phyloP scores from a whole-genome alignment of 2,797 vertebrate genomes.

The Lateolabrax maculatus region DNA sequence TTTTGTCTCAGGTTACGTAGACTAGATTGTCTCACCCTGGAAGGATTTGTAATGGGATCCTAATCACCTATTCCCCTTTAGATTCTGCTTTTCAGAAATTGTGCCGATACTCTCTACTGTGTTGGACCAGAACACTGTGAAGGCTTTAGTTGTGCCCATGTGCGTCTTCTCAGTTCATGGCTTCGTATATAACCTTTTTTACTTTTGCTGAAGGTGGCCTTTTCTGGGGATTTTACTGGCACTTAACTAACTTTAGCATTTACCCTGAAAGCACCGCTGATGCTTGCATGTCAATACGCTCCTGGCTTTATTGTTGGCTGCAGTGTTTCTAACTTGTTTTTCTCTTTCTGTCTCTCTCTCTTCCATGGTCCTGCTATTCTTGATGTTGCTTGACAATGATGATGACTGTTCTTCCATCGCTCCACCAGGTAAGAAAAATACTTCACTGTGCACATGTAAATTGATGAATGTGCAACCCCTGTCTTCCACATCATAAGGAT shows the following conservation, averaged over 20 bases:
- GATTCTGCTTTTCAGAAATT: slow-evolving; percentile 14
- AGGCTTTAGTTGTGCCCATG: not conserved
- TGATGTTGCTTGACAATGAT: not conserved
- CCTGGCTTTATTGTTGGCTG: too few species aligned
- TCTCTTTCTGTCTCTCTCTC: not conserved
- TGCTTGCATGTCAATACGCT: not conserved
- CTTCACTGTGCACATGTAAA: not conserved
- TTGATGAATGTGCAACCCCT: slow-evolving; percentile 2
- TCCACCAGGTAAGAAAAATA: slow-evolving; percentile 67
- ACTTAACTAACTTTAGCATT: too few species aligned
- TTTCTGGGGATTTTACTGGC: slow-evolving; percentile 23
- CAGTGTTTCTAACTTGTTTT: slow-evolving; percentile 19
- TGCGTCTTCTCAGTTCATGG: slow-evolving; percentile 19
- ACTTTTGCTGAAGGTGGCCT: slow-evolving; percentile 35
- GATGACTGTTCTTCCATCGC: slow-evolving; percentile 16
- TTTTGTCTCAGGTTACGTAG: slow-evolving; percentile 38
- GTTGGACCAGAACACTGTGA: not conserved
- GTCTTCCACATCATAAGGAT: not conserved
- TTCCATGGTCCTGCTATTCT: slow-evolving; percentile 21
- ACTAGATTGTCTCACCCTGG: slow-evolving; percentile 8
- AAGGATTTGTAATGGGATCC: slow-evolving; percentile 49
- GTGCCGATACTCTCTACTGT: not conserved
- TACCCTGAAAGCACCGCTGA: too few species aligned
- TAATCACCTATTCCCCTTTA: slow-evolving; percentile 34
- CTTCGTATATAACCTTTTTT: slow-evolving; percentile 22